Evolutionary conservation across 2,113 vertebrate species (phyloP).

Genomic region (Oostethus manadensis): DNA sequence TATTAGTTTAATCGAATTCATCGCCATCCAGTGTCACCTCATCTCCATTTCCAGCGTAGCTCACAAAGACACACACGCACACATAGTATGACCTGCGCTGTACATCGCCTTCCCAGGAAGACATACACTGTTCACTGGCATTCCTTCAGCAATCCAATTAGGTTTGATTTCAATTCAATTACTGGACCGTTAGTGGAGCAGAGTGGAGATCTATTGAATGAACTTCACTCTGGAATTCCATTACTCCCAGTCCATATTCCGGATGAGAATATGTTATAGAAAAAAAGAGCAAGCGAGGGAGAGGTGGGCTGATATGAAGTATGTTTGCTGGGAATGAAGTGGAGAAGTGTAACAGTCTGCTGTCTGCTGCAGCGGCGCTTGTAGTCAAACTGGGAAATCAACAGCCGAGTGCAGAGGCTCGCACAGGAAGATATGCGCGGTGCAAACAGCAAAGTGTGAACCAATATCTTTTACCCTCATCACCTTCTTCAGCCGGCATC

Average conservation of each 20-base stretch:
- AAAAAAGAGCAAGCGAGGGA: neutral
- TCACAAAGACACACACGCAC: conserved; percentile 21
- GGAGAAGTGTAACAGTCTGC: conserved; percentile 23
- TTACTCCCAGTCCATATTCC: conserved; percentile 52
- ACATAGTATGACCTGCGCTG: conserved; percentile 29
- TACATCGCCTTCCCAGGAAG: conserved; percentile 44
- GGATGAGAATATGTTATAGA: conserved; percentile 26
- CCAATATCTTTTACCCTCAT: conserved; percentile 37
- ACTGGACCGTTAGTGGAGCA: conserved; percentile 49
- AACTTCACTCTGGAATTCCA: conserved; percentile 65
- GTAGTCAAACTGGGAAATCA: conserved; percentile 44
- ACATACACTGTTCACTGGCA: conserved; percentile 55
- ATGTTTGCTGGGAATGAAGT: conserved; percentile 31
- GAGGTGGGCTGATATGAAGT: conserved; percentile 27
- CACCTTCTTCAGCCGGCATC: conserved; percentile 17
- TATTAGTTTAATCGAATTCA: conserved; percentile 58
- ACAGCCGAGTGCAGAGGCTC: conserved; percentile 46
- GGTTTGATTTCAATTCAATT: conserved; percentile 67
- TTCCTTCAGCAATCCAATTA: conserved; percentile 67
- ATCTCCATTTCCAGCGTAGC: conserved; percentile 22
- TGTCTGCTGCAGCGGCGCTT: conserved; percentile 19
- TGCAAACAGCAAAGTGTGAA: conserved; percentile 66
- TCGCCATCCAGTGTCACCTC: conserved; percentile 20
- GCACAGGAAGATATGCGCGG: conserved; percentile 67
- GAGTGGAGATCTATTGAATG: conserved; percentile 57